Base-by-base conservation (phyloP, 2,797 vertebrate genomes). In the Sphenopsis melanotis region DNA sequence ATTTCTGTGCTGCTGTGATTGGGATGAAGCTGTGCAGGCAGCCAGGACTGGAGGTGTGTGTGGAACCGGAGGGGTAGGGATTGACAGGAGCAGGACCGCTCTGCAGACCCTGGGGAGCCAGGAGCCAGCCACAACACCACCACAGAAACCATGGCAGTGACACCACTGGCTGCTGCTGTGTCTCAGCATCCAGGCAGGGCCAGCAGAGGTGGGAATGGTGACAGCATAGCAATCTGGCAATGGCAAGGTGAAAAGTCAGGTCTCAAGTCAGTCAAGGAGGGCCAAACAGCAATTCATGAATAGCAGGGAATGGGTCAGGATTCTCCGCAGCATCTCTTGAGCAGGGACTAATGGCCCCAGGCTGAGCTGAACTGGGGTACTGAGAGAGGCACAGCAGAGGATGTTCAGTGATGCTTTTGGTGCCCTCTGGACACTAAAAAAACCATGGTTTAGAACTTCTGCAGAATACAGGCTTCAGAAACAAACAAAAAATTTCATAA, bases 131-230 rank as follows among this genome's bases (percentile, higher is more conserved):
- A 5, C 17, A n/a, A 8, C 8, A 18, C 30, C 32, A 12, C 1
- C 20, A 16, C 27, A 27, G 52, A 27, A 36, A 22, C 29, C 5
- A 1, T 3, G 9, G 1, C 53, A n/a, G 27, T 47, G 56, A 20
- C 32, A 52, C 14, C 15, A 10, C 4, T 9, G 63, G 27, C 15
- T 3, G 3, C 24, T 17, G n/a, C 1, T 3, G 16, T 0, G 23
- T 22, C 39, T 41, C 16, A 6, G 41, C 52, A 11, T 3, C 26
- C 8, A 8, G 26, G 26, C 26, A 60, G 32, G 60, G 27, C 20
- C 46, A 47, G 39, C 4, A 41, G 47, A 63, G 11, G 5, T 7
- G 8, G 23, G 20, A 6, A 30, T 8, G 4, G 42, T 20, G 41
- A 32, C 6, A 17, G 26, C 36, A 70, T 52, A 37, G 41, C 12